A percentile compares a stretch with the other conserved stretches of the same genome.
phyloP scores from a whole-genome alignment of 2,797 vertebrate species.

The Prunella strophiata region DNA sequence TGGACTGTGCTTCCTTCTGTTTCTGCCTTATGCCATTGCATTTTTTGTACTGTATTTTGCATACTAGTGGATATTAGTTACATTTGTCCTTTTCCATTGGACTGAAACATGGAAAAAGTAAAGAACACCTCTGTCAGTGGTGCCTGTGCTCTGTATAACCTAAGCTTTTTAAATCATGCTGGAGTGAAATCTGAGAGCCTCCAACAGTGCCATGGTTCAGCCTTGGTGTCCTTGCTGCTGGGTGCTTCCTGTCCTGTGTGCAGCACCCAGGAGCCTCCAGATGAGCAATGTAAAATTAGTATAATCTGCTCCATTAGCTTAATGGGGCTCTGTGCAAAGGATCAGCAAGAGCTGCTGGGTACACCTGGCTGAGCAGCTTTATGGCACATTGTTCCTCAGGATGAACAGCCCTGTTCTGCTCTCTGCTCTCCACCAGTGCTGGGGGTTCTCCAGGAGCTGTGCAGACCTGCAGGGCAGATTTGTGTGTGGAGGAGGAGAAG shows the following conservation, averaged over 20 bases:
- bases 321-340: neutral
- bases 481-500: neutral
- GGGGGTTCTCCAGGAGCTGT: neutral
- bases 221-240: neutral
- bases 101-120: constrained; percentile 49
- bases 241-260: neutral
- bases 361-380: neutral
- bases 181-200: neutral
- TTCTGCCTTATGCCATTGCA: neutral
- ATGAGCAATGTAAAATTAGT: neutral
- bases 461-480: neutral
- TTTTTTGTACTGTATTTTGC: neutral
- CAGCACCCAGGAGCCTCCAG: neutral
- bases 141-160: neutral
- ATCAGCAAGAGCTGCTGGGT: neutral
- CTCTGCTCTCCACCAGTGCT: accelerated
- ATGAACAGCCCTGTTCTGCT: neutral
- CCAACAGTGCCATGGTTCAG: neutral
- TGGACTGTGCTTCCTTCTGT: neutral
- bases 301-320: neutral
- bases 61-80: neutral
- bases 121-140: neutral
- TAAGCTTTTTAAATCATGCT: neutral
- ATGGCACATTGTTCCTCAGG: neutral
- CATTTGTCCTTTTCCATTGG: constrained; percentile 18